Conservation (phyloP, 2,888 invertebrate genomes). For the Microctonus brassicae region DNA sequence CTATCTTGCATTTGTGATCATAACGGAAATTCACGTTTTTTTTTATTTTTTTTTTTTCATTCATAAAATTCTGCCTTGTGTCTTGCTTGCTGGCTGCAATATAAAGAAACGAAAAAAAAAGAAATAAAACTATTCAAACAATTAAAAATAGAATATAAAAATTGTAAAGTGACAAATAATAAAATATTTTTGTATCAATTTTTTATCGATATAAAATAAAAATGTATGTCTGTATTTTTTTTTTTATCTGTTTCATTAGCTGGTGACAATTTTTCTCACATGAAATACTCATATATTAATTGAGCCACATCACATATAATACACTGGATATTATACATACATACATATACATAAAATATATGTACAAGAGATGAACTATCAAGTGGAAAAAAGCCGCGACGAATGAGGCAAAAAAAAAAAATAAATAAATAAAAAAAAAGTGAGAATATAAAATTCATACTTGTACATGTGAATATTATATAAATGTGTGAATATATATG, state of each 20-base stretch:
- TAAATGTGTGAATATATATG: background rate
- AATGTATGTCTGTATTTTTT: no score
- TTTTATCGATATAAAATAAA: no score
- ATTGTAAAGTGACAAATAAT: background rate
- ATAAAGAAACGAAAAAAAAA: background rate
- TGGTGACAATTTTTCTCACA: no score
- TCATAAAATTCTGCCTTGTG: slow-evolving; percentile 22
- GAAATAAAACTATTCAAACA: background rate
- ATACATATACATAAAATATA: no score
- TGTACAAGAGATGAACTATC: no score
- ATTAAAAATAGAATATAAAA: background rate
- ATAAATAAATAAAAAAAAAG: no score
- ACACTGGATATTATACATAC: no score
- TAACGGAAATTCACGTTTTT: slow-evolving; percentile 29
- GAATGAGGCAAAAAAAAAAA: no score
- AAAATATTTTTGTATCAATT: background rate
- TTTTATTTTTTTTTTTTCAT: slow-evolving; percentile 30
- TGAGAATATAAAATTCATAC: background rate
- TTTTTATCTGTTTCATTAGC: no score
- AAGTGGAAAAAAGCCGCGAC: no score
- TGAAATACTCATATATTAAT: no score
- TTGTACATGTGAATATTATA: background rate
- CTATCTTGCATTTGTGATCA: slow-evolving; percentile 23
- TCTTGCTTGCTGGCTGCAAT: background rate
- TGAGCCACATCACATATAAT: no score